Conservation (phyloP, 2,888 invertebrate species). For the Dolomedes plantarius region DNA sequence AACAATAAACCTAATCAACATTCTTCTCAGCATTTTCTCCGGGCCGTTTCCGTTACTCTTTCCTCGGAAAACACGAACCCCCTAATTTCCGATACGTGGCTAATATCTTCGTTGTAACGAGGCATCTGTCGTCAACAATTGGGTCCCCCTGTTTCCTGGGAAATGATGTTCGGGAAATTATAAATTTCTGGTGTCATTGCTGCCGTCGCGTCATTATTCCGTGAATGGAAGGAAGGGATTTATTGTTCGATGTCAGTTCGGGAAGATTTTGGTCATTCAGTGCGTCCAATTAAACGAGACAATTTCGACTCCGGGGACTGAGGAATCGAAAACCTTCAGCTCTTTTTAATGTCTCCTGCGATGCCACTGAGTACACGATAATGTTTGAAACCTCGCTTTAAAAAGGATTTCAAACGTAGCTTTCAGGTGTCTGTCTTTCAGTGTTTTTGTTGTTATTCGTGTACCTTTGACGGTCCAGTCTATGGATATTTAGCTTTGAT, state of each 20-base stretch:
- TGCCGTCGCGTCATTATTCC: conserved; percentile 35
- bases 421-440: too few species aligned
- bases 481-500: too few species aligned
- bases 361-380: too few species aligned
- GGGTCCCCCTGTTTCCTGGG: conserved; percentile 40
- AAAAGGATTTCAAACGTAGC: too few species aligned
- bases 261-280: conserved; percentile 33
- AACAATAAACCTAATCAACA: conserved; percentile 9
- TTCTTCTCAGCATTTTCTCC: conserved; percentile 16
- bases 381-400: too few species aligned
- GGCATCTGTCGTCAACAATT: conserved; percentile 34
- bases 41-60: conserved; percentile 4
- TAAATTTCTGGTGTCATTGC: conserved; percentile 36
- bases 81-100: conserved; percentile 6
- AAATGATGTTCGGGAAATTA: conserved; percentile 43
- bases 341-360: too few species aligned
- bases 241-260: conserved; percentile 36
- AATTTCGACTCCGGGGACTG: conserved; percentile 43
- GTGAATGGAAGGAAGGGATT: conserved; percentile 30
- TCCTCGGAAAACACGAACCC: not conserved
- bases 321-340: conserved; percentile 33
- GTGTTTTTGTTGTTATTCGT: too few species aligned
- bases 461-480: too few species aligned
- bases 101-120: conserved; percentile 16
- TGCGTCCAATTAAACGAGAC: conserved; percentile 52